Evolutionary conservation across 2,888 invertebrate species (phyloP).

Genomic region (Acleris emargana): DNA sequence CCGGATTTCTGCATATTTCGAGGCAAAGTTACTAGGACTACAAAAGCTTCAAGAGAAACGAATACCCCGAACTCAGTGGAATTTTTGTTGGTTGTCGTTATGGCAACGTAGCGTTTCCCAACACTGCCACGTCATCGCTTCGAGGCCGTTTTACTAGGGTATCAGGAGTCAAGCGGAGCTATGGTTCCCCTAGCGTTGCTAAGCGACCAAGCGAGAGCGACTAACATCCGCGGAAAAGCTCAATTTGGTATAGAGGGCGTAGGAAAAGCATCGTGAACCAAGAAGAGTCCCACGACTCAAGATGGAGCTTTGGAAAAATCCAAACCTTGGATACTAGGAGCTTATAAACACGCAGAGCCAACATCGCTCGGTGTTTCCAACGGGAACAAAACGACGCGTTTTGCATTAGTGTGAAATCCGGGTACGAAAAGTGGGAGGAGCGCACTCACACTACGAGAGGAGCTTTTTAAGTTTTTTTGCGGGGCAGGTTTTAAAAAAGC

Average conservation of each 20-base stretch:
- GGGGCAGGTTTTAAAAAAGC: slow-evolving; percentile 71
- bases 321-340: slow-evolving; percentile 59
- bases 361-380: no score
- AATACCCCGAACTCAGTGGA: background rate
- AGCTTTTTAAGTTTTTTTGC: slow-evolving; percentile 66
- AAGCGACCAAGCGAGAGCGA: slow-evolving; percentile 16
- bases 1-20: slow-evolving; percentile 78
- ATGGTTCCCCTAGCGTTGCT: slow-evolving; percentile 13
- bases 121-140: slow-evolving; percentile 52
- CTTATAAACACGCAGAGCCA: slow-evolving; percentile 44
- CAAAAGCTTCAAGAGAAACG: slow-evolving; percentile 45
- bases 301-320: slow-evolving; percentile 61
- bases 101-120: slow-evolving; percentile 38
- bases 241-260: slow-evolving; percentile 25
- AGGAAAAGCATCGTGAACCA: slow-evolving; percentile 14
- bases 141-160: slow-evolving; percentile 56
- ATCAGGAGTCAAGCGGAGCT: slow-evolving; percentile 40
- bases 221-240: slow-evolving; percentile 15
- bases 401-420: slow-evolving; percentile 43
- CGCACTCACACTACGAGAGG: slow-evolving; percentile 45
- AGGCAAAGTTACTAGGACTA: slow-evolving; percentile 55
- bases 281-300: slow-evolving; percentile 35
- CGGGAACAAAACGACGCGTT: slow-evolving; percentile 41
- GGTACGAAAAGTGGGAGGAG: slow-evolving; percentile 47
- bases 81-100: slow-evolving; percentile 21